Evolutionary conservation across 1,140 invertebrate species (phyloP).

Genomic region (Hydropsyche tenuis): DNA sequence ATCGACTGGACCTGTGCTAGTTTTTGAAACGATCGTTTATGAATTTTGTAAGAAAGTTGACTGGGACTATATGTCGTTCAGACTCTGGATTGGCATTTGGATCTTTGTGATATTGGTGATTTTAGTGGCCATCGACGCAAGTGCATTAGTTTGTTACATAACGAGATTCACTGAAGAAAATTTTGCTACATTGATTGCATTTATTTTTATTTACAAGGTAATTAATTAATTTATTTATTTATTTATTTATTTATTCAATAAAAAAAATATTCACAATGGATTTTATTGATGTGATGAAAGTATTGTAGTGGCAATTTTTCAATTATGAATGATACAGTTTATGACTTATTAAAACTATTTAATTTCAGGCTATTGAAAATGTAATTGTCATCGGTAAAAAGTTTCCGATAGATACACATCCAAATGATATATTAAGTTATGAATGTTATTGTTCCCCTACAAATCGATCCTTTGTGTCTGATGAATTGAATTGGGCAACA

Average conservation of each 20-base stretch:
- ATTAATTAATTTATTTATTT: slow-evolving; percentile 37
- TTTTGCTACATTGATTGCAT: slow-evolving; percentile 97
- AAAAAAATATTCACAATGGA: too few relatives aligned
- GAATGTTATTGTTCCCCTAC: slow-evolving; percentile 72
- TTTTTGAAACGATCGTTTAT: slow-evolving; percentile 97
- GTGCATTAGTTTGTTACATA: slow-evolving; percentile 98
- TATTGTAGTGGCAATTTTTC: too few relatives aligned
- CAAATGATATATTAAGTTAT: slow-evolving; percentile 64
- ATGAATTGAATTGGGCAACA: slow-evolving; percentile 66
- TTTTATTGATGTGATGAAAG: too few relatives aligned
- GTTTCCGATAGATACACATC: slow-evolving; percentile 73
- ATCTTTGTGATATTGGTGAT: slow-evolving; percentile 84
- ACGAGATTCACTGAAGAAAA: slow-evolving; percentile 99
- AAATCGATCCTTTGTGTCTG: slow-evolving; percentile 59
- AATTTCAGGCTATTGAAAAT: slow-evolving; percentile 80
- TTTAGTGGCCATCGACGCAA: slow-evolving; percentile 94
- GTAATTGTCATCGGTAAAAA: slow-evolving; percentile 83
- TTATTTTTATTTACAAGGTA: slow-evolving; percentile 99
- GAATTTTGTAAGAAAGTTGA: slow-evolving; percentile 88
- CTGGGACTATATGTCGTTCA: slow-evolving; percentile 93
- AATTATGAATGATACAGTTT: too few relatives aligned
- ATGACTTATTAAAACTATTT: not conserved
- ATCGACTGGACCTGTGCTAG: slow-evolving; percentile 96
- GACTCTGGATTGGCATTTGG: slow-evolving; percentile 96
- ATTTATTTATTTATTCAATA: not conserved